Percentiles rank a stretch among this genome's conserved stretches.
Conservation (phyloP, 1,140 invertebrate genomes). For the Globodera rostochiensis region DNA sequence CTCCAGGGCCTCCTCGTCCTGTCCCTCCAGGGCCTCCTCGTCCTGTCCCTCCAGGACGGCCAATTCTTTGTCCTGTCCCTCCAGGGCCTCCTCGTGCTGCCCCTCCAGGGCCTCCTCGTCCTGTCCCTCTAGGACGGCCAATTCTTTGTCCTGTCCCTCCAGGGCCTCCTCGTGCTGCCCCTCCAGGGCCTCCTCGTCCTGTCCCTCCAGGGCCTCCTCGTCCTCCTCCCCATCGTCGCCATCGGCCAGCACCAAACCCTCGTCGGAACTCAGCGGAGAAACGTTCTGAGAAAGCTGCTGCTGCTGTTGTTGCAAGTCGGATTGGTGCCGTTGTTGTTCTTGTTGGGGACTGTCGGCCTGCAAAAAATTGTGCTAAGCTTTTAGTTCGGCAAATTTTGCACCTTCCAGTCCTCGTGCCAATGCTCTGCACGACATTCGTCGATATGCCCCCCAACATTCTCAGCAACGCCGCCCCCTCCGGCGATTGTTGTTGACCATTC, state of each 20-base stretch:
- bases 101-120: neutral
- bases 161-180: neutral
- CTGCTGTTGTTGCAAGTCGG: too few species aligned
- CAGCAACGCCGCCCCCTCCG: too few species aligned
- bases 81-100: neutral
- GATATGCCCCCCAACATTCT: neutral
- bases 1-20: neutral
- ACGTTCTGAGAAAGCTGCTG: neutral
- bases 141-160: neutral
- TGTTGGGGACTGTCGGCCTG: neutral
- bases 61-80: neutral
- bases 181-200: neutral
- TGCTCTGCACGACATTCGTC: neutral
- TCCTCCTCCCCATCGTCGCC: slow-evolving; percentile 23
- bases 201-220: neutral
- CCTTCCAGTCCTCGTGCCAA: neutral
- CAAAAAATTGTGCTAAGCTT: neutral
- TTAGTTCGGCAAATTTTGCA: neutral
- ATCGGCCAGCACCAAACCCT: slow-evolving; percentile 20
- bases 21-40: neutral
- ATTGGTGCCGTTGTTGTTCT: neutral
- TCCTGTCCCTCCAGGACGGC: neutral
- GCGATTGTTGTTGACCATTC: too few species aligned
- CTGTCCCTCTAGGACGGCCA: neutral
- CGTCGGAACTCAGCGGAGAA: slow-evolving; percentile 32